These are phyloP conservation scores for Drosophila bocqueti DNA, from an alignment of 1,140 invertebrate genomes.

Conservation along the genomic window DNA sequence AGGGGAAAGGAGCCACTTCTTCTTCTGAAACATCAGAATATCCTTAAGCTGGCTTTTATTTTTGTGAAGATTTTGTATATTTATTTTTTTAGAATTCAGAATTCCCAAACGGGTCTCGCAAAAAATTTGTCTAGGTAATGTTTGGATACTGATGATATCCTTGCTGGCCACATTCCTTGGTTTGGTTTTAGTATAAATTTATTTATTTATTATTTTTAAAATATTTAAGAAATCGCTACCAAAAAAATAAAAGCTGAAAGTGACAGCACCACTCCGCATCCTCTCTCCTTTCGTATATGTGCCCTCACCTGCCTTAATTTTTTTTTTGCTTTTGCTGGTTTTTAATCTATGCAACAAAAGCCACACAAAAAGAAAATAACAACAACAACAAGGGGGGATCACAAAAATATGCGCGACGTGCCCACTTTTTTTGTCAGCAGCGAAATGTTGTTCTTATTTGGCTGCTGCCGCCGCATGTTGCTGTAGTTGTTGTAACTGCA, in stretches of 20 bases:
- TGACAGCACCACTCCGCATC: constrained; percentile 5
- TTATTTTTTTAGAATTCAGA: too few species aligned
- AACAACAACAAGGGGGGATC: constrained; percentile 36
- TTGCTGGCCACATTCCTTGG: too few species aligned
- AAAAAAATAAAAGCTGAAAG: neutral
- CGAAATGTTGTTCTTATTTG: constrained; percentile 59
- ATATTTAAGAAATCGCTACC: neutral
- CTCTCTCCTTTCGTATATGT: neutral
- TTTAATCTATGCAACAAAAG: constrained; percentile 69
- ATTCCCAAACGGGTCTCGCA: too few species aligned
- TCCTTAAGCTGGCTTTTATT: too few species aligned
- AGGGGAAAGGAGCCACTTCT: too few species aligned
- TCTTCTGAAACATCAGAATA: too few species aligned
- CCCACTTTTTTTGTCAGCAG: constrained; percentile 69
- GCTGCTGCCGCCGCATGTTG: constrained; percentile 13
- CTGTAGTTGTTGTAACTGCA: constrained; percentile 40
- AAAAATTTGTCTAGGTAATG: too few species aligned
- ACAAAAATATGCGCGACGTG: constrained; percentile 76
- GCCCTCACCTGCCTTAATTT: constrained; percentile 24
- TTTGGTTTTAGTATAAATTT: neutral
- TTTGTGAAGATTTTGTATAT: too few species aligned
- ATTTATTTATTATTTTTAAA: neutral
- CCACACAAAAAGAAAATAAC: constrained; percentile 41
- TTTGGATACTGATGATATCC: too few species aligned
- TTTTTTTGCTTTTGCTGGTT: constrained; percentile 50